A percentile compares a stretch with the other conserved stretches of the same genome.
These are phyloP conservation scores for Sinelater perroti DNA, from an alignment of 2,888 invertebrate species.

Conservation along the genomic window DNA sequence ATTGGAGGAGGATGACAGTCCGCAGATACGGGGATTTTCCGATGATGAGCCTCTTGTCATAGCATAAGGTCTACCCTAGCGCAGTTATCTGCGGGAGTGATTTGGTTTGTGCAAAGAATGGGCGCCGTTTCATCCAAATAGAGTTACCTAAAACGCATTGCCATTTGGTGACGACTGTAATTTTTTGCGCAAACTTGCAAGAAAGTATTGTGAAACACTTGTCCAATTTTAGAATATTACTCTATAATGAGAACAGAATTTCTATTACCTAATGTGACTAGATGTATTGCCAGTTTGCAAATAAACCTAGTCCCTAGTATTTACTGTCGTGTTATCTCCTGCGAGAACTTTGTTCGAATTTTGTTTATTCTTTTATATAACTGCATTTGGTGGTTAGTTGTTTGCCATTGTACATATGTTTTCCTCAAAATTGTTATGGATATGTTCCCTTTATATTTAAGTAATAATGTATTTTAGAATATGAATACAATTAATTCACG, in stretches of 20 bases:
- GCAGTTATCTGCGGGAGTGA: not conserved
- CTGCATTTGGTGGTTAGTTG: conserved; percentile 2
- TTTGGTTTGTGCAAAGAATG: conserved; percentile 13
- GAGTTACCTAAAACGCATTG: conserved; percentile 8
- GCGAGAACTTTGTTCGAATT: conserved; percentile 23
- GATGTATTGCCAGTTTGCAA: conserved; percentile 33
- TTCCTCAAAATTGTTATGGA: conserved; percentile 12
- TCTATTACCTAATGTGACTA: conserved; percentile 31
- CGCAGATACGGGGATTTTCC: conserved; percentile 89
- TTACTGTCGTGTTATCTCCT: conserved; percentile 28
- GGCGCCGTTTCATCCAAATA: not conserved
- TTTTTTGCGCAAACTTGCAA: conserved; percentile 14
- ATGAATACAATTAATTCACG: conserved; percentile 3
- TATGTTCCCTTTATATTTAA: conserved; percentile 18
- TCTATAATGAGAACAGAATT: conserved; percentile 26
- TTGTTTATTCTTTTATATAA: conserved; percentile 15
- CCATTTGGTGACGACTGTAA: not conserved
- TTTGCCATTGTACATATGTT: conserved; percentile 15
- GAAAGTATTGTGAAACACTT: conserved; percentile 29
- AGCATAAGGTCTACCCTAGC: conserved; percentile 66
- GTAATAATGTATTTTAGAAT: not conserved
- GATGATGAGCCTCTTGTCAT: conserved; percentile 95
- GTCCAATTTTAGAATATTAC: conserved; percentile 31
- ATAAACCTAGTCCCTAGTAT: conserved; percentile 30
- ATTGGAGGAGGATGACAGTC: conserved; percentile 82